phyloP scores from a whole-genome alignment of 2,113 vertebrate genomes.

The Piaya cayana region DNA sequence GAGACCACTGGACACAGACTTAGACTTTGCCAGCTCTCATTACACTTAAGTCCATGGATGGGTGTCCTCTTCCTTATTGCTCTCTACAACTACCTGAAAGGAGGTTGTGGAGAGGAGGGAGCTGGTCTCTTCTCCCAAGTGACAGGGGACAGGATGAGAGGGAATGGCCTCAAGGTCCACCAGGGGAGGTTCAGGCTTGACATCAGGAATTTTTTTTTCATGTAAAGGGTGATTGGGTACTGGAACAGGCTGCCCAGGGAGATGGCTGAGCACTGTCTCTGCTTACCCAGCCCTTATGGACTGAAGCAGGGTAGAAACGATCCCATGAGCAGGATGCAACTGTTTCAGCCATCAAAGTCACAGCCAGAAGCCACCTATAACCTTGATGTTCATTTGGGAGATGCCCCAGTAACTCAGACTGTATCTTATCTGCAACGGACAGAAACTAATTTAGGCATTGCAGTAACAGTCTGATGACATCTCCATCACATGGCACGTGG shows the following conservation, averaged over 20 bases:
- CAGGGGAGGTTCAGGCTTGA: no score
- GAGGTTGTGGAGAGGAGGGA: no score
- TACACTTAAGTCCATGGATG: not conserved
- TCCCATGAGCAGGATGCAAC: not conserved
- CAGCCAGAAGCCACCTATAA: not conserved
- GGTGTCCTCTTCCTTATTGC: not conserved
- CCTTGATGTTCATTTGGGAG: not conserved
- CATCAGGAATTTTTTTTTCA: no score
- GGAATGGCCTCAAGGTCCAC: no score
- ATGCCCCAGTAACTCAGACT: not conserved
- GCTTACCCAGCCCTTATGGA: not conserved
- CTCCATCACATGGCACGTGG: not conserved
- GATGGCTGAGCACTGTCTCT: not conserved
- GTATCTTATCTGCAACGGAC: not conserved
- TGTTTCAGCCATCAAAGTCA: not conserved
- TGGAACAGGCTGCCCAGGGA: no score
- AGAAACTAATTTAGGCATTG: not conserved
- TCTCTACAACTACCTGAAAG: no score
- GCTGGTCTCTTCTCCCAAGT: no score
- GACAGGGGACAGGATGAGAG: no score
- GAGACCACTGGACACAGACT: not conserved
- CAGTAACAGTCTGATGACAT: slow-evolving; percentile 2
- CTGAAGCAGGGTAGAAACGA: not conserved
- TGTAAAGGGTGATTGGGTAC: no score
- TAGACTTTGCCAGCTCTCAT: not conserved